phyloP scores from a whole-genome alignment of 2,113 vertebrate genomes.

The Herpetotheres cachinnans region DNA sequence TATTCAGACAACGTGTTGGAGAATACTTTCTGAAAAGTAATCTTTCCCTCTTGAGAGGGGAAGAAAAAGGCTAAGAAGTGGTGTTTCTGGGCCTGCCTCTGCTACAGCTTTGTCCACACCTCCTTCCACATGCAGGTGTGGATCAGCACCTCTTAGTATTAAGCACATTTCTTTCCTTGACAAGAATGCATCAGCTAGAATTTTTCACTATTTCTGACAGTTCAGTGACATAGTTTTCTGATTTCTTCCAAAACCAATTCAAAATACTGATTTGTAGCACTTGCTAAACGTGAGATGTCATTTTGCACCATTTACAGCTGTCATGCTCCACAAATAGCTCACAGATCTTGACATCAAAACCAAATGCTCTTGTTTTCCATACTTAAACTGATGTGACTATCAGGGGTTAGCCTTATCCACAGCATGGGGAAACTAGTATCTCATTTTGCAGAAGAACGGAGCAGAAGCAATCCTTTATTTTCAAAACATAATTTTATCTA shows the following conservation, averaged over 20 bases:
- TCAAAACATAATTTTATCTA: not conserved
- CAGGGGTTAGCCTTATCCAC: not conserved
- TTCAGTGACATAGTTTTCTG: not conserved
- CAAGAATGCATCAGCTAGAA: not conserved
- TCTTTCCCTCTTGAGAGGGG: not conserved
- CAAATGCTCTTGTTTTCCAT: not conserved
- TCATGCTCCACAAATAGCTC: not conserved
- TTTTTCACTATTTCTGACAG: not conserved
- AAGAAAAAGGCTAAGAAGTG: not conserved
- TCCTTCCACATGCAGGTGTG: not conserved
- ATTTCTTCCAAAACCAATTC: not conserved
- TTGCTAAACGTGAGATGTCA: not conserved
- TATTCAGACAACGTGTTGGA: not conserved
- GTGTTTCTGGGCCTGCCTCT: not conserved
- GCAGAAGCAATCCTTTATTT: not conserved
- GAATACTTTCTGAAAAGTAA: not conserved
- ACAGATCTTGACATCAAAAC: not conserved
- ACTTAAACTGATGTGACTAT: not conserved
- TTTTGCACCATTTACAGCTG: not conserved
- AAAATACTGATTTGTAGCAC: not conserved
- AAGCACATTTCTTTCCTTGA: not conserved
- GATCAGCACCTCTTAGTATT: not conserved
- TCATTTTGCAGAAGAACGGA: not conserved
- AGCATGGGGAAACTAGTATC: not conserved
- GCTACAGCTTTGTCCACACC: not conserved